Evolutionary conservation across 2,797 vertebrate genomes (phyloP), one percentile per base, ranked within the genome.

Genomic region (Chelon auratus): DNA sequence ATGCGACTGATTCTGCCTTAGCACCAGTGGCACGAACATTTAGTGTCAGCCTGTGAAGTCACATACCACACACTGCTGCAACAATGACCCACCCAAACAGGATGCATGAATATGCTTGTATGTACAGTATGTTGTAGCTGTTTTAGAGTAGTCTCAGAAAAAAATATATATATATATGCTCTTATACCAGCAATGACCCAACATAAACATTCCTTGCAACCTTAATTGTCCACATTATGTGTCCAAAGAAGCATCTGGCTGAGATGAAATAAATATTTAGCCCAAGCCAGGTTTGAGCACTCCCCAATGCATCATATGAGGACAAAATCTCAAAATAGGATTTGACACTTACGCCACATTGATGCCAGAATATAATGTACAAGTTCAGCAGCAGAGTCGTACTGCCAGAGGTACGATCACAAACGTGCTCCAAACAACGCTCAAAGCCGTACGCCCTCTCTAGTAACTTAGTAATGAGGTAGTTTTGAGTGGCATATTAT

Each of bases 301-400:
- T 45, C 30, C 10, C 33, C 33, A 26, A 13, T 30, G 15, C 13
- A 77, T 60, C 75, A 36, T 68, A 82, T 81, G 64, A 75, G 71
- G 22, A 39, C 56, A 52, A 48, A 40, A 63, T 69, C 73, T 72
- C 30, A 69, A 67, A 82, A 86, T 77, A 77, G 63, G 64, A 66
- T 68, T 70, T 40, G 72, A 74, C 66, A 80, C 62, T 65, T 75
- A 9, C 53, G 40, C 76, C 33, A 53, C 57, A 45, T 47, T 1
- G 14, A 33, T 60, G 64, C 54, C 57, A 67, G 62, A 67, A 50
- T 56, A 48, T 62, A 45, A 62, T 47, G 42, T 63, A 74, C 30
- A 50, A 11, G 66, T 63, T 55, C n/a, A 26, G 59, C 24, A 53
- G 66, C 50, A 61, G 15, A n/a, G 22, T 12, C 39, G 20, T 30